Evolutionary conservation across 2,888 invertebrate species (phyloP), one percentile per base, ranked within the genome.

Genomic region (Heteropelma amictum): DNA sequence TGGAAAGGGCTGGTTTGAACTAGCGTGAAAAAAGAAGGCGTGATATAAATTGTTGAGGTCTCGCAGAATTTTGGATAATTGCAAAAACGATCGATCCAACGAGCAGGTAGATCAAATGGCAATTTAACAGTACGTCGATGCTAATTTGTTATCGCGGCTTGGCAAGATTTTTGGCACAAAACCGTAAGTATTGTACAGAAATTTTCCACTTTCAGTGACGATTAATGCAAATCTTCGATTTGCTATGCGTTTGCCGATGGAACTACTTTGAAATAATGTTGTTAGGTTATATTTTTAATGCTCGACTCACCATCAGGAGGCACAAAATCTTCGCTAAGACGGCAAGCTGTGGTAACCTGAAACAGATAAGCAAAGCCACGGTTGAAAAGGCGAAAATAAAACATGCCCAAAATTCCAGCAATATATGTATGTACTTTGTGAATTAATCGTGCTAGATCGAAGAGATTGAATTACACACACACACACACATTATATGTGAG

Each of bases 271-370:
- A n/a, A n/a, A n/a, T n/a, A n/a, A n/a, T n/a, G n/a, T 7, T 3
- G 23, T 5, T 23, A 23, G 10, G 28, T 42, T 17, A 42, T 30
- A 5, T n/a, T 1, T 30, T n/a, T n/a, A 10, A 30, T 6, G 33
- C n/a, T n/a, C 33, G 17, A 35, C 94, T 93, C 88, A 95, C 95
- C 94, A 94, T 94, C 93, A 94, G 94, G 94, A 94, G 94, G 94
- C 94, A 94, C 94, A 95, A 94, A 94, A 94, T 94, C 94, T 94
- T 94, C 92, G 94, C 94, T 94, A 94, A 94, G 93, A 95, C 94
- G 94, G 94, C 94, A 94, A 94, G 94, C 94, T 94, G 94, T 94
- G 94, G 94, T 94, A 94, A 94, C 95, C 95, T 95, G 93, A n/a
- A 93, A 94, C 87, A 86, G 83, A 83, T 71, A 83, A 81, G 77